phyloP scores from a whole-genome alignment of 1,140 invertebrate genomes.

The Drosophila punjabiensis region DNA sequence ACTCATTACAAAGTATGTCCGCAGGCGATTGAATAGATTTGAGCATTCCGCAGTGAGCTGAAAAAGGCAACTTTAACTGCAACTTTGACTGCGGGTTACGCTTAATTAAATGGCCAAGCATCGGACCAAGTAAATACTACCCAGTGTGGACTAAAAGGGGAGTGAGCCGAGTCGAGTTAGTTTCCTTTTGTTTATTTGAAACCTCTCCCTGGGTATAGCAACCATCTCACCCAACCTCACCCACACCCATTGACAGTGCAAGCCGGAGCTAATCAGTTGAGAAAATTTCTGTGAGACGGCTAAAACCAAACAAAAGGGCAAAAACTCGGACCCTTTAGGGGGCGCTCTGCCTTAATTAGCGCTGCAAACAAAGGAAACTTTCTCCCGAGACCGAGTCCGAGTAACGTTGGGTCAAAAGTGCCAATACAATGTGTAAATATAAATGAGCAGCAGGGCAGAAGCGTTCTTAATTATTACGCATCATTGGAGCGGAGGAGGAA shows the following conservation, averaged over 20 bases:
- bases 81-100: constrained; percentile 68
- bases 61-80: constrained; percentile 69
- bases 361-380: constrained; percentile 64
- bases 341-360: constrained; percentile 67
- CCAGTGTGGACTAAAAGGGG: constrained; percentile 7
- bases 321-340: constrained; percentile 63
- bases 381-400: constrained; percentile 19
- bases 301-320: constrained; percentile 61
- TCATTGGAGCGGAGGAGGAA: constrained; percentile 35
- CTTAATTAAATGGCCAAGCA: constrained; percentile 80
- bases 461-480: constrained; percentile 66
- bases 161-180: constrained; percentile 12
- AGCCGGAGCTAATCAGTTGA: constrained; percentile 74
- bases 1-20: constrained; percentile 72
- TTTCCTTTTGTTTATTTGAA: constrained; percentile 40
- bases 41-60: constrained; percentile 52
- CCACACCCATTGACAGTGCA: constrained; percentile 69
- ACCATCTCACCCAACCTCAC: background rate
- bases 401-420: constrained; percentile 67
- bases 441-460: constrained; percentile 48
- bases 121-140: constrained; percentile 64
- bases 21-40: constrained; percentile 66
- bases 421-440: constrained; percentile 79
- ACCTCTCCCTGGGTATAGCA: background rate
- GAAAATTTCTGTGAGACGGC: constrained; percentile 66